Evolutionary conservation across 2,113 vertebrate genomes (phyloP), one percentile per base, ranked within the genome.

Genomic region (Zosterops borbonicus): DNA sequence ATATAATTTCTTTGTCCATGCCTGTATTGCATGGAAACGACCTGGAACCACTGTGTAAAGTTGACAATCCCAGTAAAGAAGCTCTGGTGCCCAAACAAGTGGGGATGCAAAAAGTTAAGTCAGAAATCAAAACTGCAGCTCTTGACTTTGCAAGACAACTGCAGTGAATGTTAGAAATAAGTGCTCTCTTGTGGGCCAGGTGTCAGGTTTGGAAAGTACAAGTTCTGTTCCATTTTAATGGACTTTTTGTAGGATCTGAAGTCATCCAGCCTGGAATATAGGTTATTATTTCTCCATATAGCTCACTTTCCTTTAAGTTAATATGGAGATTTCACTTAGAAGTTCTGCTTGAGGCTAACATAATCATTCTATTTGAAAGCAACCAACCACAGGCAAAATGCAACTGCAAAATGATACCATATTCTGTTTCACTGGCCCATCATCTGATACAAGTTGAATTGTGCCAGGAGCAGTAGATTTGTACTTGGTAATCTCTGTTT

Each of bases 401-500:
- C 49, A 83, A 92, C 33, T 59, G 50, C 82, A 85, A 50, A 92
- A 90, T 64, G 42, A 44, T 71, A 75, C n/a, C 17, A 14, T 80
- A 18, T 62, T 89, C 60, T 74, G 14, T 83, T 67, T 90, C 86
- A 74, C 68, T 7, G 63, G 0, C 27, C 68, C 1, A 1, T 86
- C 77, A 87, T 83, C 83, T 75, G 92, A 81, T 86, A 56, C 47
- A 63, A 74, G 78, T 20, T 94, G 56, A 74, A 73, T 88, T 94
- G 81, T 95, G 78, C 78, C 82, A 77, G 93, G 15, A 94, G 55
- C 90, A 86, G 69, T 50, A 76, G 68, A 53, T 78, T 94, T 92
- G 28, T 78, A 52, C n/a, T 60, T 58, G 64, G 27, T 81, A 81
- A 79, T 94, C 76, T 86, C 85, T 65, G n/a, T 69, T 93, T 89